Evolutionary conservation across 2,797 vertebrate genomes (phyloP), one percentile per base, ranked within the genome.

Genomic region (Hemibagrus guttatus): DNA sequence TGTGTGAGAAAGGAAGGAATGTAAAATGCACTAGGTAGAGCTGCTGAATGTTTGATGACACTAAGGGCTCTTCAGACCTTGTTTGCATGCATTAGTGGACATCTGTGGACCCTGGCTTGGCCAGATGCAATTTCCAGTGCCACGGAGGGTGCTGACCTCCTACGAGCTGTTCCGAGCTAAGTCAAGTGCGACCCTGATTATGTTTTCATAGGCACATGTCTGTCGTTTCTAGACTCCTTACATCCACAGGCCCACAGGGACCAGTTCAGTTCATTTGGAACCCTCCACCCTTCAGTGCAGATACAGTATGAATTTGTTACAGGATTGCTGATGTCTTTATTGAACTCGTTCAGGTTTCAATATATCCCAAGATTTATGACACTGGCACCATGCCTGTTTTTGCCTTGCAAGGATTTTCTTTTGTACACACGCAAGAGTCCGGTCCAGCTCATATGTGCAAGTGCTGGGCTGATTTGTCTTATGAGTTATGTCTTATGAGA

Each of bases 1-100:
- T 23, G 14, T 35, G 83, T 35, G 5, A 31, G 49, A 39, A 61
- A 58, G 13, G 31, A 78, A 46, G 14, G 28, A 49, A 64, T 83
- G 69, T 69, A 61, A 66, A 81, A 42, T 58, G 46, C 76, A 86
- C 66, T 5, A 46, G 35, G 39, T 81, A 19, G 46, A 89, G 82
- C 85, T 71, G 80, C 76, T 87, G 81, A 88, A 89, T 86, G 88
- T 83, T 84, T 87, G 80, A 88, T 87, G 46, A 54, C 31, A 64
- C 74, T 0, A 54, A 85, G 76, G 64, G 79, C 79, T 35, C 86
- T 82, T 56, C 31, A 81, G 58, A 59, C 68, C 82, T 85, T 49
- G 87, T 88, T 87, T 88, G 88, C 81, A 86, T 87, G 66, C 84
- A 81, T 86, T 83, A 85, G 59, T 23, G 21, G 49, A 28, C 42